Percentiles rank a stretch among this genome's conserved stretches.
Evolutionary conservation across 2,113 vertebrate species (phyloP).

Genomic region (Noctilio leporinus): DNA sequence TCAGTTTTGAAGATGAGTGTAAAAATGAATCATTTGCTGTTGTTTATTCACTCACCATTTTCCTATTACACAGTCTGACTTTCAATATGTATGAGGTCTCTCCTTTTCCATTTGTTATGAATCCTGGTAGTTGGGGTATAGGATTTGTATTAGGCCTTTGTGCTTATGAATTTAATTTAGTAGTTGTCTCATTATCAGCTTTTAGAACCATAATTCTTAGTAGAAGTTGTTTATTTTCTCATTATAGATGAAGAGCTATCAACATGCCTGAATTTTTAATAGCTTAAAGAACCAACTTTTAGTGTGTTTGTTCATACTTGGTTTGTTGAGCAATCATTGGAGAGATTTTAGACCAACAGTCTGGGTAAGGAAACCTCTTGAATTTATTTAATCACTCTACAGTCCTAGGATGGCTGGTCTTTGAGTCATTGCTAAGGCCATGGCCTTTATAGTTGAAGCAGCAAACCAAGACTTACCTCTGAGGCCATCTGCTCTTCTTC

Average conservation of each 20-base stretch:
- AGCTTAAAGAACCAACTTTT: neutral
- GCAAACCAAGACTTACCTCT: neutral
- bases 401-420: conserved; percentile 3
- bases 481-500: neutral
- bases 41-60: neutral
- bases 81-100: neutral
- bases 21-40: neutral
- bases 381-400: conserved; percentile 21
- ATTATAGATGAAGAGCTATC: neutral
- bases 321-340: conserved; percentile 17
- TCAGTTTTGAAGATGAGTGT: neutral
- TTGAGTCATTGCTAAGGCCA: conserved; percentile 22
- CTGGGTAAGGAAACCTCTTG: conserved; percentile 43
- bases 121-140: neutral
- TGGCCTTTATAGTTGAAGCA: neutral
- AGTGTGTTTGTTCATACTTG: conserved; percentile 38
- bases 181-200: neutral
- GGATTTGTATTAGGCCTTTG: neutral
- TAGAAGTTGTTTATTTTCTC: neutral
- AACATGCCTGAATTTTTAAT: neutral
- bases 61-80: neutral
- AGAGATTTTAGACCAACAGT: neutral
- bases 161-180: neutral
- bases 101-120: neutral
- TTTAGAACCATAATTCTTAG: neutral